Evolutionary conservation across 2,113 vertebrate genomes (phyloP).

Genomic region (Geococcyx californianus): DNA sequence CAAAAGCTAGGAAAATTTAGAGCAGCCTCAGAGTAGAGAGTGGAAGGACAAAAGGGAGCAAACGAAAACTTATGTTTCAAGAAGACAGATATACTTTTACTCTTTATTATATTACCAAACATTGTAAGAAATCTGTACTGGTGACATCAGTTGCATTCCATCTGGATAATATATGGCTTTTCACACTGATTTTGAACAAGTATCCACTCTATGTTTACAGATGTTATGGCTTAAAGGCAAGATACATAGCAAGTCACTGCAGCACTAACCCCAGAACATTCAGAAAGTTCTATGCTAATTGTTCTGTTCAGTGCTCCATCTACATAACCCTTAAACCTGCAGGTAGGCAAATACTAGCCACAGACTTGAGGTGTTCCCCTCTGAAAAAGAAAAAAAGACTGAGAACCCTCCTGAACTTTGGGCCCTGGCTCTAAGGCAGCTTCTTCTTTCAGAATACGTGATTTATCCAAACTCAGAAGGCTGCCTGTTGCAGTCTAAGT

Average conservation of each 20-base stretch:
- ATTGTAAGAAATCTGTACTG: not conserved
- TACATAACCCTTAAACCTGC: not conserved
- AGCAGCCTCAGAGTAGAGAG: not conserved
- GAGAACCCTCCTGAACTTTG: not conserved
- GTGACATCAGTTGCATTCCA: not conserved
- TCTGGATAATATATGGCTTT: not conserved
- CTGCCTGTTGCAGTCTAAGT: not conserved
- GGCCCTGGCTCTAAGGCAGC: not conserved
- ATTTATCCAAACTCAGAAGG: not conserved
- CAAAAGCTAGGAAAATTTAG: not conserved
- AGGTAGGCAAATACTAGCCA: not conserved
- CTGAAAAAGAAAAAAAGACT: too few relatives aligned
- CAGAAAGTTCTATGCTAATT: not conserved
- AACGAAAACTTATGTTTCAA: not conserved
- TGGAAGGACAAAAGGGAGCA: not conserved
- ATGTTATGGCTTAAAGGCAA: not conserved
- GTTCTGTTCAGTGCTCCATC: not conserved
- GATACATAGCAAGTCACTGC: not conserved
- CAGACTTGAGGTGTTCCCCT: not conserved
- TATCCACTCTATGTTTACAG: not conserved
- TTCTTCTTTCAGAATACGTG: not conserved
- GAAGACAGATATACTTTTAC: not conserved
- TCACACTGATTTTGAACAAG: not conserved
- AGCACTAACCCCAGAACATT: not conserved
- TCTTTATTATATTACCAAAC: not conserved